These are phyloP conservation scores for Sebastes iracundus DNA, from an alignment of 2,797 vertebrate genomes.

Conservation along the genomic window DNA sequence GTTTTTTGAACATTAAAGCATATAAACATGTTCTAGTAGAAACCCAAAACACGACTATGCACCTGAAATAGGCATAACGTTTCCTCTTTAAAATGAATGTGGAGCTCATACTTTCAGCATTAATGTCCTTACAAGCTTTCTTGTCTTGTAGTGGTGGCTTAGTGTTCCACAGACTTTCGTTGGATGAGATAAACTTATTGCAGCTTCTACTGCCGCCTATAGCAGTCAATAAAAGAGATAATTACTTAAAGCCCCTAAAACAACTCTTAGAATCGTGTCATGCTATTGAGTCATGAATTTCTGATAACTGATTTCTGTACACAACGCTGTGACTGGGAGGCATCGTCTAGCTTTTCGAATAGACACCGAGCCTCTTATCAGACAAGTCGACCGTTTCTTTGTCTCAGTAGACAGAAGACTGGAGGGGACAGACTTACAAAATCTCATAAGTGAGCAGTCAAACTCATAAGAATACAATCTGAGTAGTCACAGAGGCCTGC, in stretches of 20 bases:
- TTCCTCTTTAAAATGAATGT: not conserved
- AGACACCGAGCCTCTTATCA: not conserved
- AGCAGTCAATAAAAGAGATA: not conserved
- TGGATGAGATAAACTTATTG: slow-evolving; percentile 9
- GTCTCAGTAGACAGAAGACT: slow-evolving; percentile 2
- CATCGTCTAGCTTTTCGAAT: slow-evolving; percentile 9
- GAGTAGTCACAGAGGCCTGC: not conserved
- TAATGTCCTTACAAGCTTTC: not conserved
- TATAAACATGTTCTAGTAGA: too few relatives aligned
- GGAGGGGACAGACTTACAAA: not conserved
- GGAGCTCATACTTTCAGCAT: not conserved
- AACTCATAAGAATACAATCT: not conserved
- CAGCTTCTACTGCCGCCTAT: slow-evolving; percentile 6
- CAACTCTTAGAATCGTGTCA: not conserved
- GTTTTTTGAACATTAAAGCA: too few relatives aligned
- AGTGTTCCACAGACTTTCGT: not conserved
- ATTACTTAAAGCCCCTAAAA: slow-evolving; percentile 12
- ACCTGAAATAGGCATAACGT: too few relatives aligned
- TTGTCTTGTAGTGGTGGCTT: not conserved
- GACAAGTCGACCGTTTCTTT: slow-evolving; percentile 6
- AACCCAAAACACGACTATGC: too few relatives aligned
- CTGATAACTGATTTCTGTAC: slow-evolving; percentile 9
- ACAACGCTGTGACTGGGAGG: not conserved
- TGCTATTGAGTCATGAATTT: not conserved
- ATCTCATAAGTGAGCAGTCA: not conserved